These are phyloP conservation scores for Polydrusus cervinus DNA, from an alignment of 2,888 invertebrate genomes.

Conservation along the genomic window DNA sequence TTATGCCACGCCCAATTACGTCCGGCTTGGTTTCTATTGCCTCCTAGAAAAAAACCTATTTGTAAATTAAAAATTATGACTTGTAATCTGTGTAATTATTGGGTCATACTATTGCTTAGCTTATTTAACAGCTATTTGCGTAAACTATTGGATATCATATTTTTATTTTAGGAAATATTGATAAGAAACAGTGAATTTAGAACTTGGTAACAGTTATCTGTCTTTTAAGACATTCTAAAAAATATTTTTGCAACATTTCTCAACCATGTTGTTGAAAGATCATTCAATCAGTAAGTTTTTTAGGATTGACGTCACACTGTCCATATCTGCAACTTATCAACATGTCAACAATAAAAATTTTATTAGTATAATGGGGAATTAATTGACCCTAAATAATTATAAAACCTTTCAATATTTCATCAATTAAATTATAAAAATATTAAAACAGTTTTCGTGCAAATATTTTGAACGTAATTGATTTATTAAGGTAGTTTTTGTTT, in stretches of 20 bases:
- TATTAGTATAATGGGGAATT: not conserved
- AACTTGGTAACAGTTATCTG: constrained; percentile 3
- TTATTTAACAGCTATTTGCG: not conserved
- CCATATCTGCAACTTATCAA: not conserved
- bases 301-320: not conserved
- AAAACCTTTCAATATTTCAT: too few relatives aligned
- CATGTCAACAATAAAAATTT: not conserved
- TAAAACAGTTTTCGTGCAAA: too few relatives aligned
- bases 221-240: not conserved
- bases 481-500: too few relatives aligned
- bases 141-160: not conserved
- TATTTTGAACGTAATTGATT: too few relatives aligned
- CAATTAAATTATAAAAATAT: too few relatives aligned
- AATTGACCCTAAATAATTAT: too few relatives aligned
- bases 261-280: not conserved
- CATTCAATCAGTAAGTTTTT: not conserved
- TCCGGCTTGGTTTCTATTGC: too few relatives aligned
- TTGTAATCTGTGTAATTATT: too few relatives aligned
- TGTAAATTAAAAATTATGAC: too few relatives aligned
- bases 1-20: too few relatives aligned
- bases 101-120: not conserved
- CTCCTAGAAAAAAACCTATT: too few relatives aligned
- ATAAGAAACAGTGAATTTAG: not conserved
- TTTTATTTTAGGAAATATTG: not conserved
- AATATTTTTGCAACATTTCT: not conserved